Percentiles rank a stretch among this genome's conserved stretches.
Conservation (phyloP, 2,888 invertebrate species). For the Cheilosia vernalis region DNA sequence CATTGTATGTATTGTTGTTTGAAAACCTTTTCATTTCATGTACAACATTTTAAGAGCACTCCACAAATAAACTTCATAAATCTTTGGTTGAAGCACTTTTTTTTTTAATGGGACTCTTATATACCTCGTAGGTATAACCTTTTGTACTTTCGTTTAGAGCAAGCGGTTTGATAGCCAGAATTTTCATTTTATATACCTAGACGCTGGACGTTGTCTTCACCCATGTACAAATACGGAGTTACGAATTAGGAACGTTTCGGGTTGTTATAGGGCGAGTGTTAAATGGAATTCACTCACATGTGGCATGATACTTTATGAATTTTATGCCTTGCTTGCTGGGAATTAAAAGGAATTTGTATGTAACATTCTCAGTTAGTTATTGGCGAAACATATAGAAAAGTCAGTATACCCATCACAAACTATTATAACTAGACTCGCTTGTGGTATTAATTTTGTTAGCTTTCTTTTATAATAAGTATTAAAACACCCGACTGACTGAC, state of each 20-base stretch:
- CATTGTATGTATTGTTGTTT: conserved; percentile 2
- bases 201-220: conserved; percentile 1
- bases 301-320: conserved; percentile 47
- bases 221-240: conserved; percentile 12
- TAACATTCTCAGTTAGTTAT: too few species aligned
- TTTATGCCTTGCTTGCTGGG: conserved; percentile 37
- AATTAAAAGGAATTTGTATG: too few species aligned
- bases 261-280: conserved; percentile 41
- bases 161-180: conserved; percentile 37
- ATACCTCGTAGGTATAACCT: neutral
- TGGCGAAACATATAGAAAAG: too few species aligned
- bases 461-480: too few species aligned
- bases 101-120: conserved; percentile 30
- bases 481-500: too few species aligned
- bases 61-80: conserved; percentile 67
- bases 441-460: too few species aligned
- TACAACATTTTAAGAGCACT: conserved; percentile 32
- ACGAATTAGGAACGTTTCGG: conserved; percentile 11
- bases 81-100: conserved; percentile 54
- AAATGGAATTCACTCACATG: conserved; percentile 56
- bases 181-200: conserved; percentile 9
- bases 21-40: conserved; percentile 26
- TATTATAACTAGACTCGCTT: too few species aligned
- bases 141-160: conserved; percentile 22
- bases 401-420: too few species aligned